These are phyloP conservation scores for Drosophila suzukii DNA, from an alignment of 1,140 invertebrate genomes.

Conservation along the genomic window DNA sequence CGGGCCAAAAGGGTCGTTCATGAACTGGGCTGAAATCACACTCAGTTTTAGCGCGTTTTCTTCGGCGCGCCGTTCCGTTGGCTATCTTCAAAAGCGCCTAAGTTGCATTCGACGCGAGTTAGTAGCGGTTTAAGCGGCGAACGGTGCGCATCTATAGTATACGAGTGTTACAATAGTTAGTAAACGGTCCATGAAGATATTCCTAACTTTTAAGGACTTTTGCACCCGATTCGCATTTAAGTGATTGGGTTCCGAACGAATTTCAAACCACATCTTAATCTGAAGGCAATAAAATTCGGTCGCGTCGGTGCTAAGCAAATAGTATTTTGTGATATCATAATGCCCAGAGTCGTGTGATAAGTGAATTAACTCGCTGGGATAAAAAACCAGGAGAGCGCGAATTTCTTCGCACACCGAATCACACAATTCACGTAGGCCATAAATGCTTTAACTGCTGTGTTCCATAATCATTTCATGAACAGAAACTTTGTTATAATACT, in stretches of 20 bases:
- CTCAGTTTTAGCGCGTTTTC: slow-evolving; percentile 64
- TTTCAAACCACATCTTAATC: slow-evolving; percentile 34
- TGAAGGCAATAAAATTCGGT: slow-evolving; percentile 31
- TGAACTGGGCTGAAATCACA: slow-evolving; percentile 68
- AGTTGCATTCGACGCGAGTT: slow-evolving; percentile 62
- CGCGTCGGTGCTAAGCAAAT: slow-evolving; percentile 39
- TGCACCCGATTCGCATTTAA: background rate
- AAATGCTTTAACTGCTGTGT: slow-evolving; percentile 34
- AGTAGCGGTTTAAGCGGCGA: slow-evolving; percentile 67
- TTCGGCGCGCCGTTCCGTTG: slow-evolving; percentile 25
- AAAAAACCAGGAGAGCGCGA: slow-evolving; percentile 28
- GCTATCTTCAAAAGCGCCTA: slow-evolving; percentile 70
- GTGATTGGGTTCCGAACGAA: slow-evolving; percentile 13
- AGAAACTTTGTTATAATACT: slow-evolving; percentile 42
- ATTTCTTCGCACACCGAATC: slow-evolving; percentile 6
- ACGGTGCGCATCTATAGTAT: slow-evolving; percentile 41
- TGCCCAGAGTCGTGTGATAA: slow-evolving; percentile 42
- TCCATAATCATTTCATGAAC: slow-evolving; percentile 46
- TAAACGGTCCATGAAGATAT: slow-evolving; percentile 6
- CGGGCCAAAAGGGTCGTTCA: slow-evolving; percentile 28
- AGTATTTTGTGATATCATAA: slow-evolving; percentile 48
- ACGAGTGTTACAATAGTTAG: background rate
- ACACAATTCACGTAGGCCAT: slow-evolving; percentile 39
- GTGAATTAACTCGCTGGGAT: slow-evolving; percentile 36
- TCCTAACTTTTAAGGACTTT: slow-evolving; percentile 36